Evolutionary conservation across 2,113 vertebrate genomes (phyloP).

Genomic region (Prolemur simus): DNA sequence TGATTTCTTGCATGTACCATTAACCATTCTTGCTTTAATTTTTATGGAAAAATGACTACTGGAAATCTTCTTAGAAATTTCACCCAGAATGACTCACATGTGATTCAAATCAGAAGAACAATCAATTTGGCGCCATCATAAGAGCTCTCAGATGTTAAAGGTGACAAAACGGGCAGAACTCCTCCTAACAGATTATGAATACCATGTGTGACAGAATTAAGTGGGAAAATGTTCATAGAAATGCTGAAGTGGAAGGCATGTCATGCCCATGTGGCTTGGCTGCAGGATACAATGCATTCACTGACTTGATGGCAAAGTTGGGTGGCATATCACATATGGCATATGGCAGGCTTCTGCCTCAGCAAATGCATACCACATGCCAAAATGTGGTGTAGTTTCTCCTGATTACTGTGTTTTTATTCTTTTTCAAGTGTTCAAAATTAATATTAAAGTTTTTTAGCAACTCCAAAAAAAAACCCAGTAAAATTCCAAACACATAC

Average conservation of each 20-base stretch:
- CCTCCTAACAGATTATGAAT: slow-evolving; percentile 79
- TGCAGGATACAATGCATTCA: slow-evolving; percentile 67
- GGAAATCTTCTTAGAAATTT: slow-evolving; percentile 37
- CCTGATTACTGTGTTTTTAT: slow-evolving; percentile 54
- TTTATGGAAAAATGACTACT: slow-evolving; percentile 53
- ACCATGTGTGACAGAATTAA: slow-evolving; percentile 70
- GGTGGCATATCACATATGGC: slow-evolving; percentile 77
- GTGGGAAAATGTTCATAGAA: slow-evolving; percentile 76
- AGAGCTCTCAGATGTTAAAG: slow-evolving; percentile 74
- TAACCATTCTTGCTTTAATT: slow-evolving; percentile 52
- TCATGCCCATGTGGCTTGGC: slow-evolving; percentile 79
- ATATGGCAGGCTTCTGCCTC: slow-evolving; percentile 79
- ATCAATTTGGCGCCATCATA: slow-evolving; percentile 66
- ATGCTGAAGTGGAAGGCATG: slow-evolving; percentile 71
- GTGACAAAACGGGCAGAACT: slow-evolving; percentile 74
- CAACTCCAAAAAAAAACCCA: neutral
- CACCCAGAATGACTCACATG: slow-evolving; percentile 52
- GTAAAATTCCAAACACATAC: neutral
- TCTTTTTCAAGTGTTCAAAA: slow-evolving; percentile 45
- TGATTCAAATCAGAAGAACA: slow-evolving; percentile 73
- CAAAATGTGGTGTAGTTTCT: slow-evolving; percentile 39
- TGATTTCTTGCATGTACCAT: slow-evolving; percentile 36
- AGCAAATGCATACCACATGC: slow-evolving; percentile 70
- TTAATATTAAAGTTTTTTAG: slow-evolving; percentile 57
- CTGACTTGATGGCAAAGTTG: slow-evolving; percentile 75